A percentile compares a stretch with the other conserved stretches of the same genome.
phyloP scores from a whole-genome alignment of 2,113 vertebrate genomes.

The Pelecanus crispus region DNA sequence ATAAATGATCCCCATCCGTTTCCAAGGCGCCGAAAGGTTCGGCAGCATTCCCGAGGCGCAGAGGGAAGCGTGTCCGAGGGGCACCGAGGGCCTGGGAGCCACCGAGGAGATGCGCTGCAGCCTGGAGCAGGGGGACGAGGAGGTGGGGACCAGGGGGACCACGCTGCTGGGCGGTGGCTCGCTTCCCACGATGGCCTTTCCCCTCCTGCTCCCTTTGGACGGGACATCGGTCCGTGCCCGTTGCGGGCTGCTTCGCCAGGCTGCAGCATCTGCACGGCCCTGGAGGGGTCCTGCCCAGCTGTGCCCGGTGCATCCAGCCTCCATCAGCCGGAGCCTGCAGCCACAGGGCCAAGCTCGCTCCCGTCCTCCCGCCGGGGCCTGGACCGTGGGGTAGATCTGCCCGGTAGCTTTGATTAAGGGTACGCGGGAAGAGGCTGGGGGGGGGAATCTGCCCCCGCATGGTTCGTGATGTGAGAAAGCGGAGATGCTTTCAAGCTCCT shows the following conservation, averaged over 20 bases:
- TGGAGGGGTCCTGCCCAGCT: not conserved
- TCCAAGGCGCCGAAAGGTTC: not conserved
- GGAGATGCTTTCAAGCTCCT: not conserved
- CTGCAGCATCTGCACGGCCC: not conserved
- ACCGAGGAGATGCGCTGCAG: not conserved
- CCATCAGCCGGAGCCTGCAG: not conserved
- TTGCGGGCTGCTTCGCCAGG: not conserved
- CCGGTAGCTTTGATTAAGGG: too few relatives aligned
- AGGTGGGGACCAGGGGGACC: not conserved
- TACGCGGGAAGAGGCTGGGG: too few relatives aligned
- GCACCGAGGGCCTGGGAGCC: not conserved
- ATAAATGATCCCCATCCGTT: not conserved
- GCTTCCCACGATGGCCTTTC: rapidly evolving
- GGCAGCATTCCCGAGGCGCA: not conserved
- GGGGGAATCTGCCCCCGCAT: rapidly evolving
- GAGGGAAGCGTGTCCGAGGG: not conserved
- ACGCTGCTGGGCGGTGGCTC: rapidly evolving
- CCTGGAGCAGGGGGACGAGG: not conserved
- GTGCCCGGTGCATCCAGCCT: not conserved
- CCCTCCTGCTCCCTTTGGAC: not conserved
- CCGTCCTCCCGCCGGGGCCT: rapidly evolving
- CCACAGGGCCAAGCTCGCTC: not conserved
- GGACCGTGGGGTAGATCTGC: too few relatives aligned
- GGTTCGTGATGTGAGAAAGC: not conserved
- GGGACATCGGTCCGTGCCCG: rapidly evolving